Conservation (phyloP, 2,797 vertebrate species). For the Threskiornis aethiopicus region DNA sequence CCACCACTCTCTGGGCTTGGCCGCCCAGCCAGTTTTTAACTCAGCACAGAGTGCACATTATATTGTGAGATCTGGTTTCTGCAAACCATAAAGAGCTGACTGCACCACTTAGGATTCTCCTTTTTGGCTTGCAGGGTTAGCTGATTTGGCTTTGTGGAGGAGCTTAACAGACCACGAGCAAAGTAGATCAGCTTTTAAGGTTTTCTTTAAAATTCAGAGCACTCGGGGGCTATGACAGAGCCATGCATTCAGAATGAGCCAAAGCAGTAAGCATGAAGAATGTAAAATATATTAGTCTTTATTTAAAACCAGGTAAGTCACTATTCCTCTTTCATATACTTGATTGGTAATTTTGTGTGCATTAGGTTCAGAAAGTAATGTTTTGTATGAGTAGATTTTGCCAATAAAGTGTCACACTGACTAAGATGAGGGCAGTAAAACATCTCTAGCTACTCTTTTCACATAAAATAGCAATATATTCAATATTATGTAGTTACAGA, state of each 20-base stretch:
- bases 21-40: no score
- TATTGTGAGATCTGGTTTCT: background rate
- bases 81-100: background rate
- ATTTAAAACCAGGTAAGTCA: constrained; percentile 26
- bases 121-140: background rate
- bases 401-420: constrained; percentile 43
- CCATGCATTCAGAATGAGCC: constrained; percentile 10
- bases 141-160: background rate
- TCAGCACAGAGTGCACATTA: background rate
- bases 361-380: constrained; percentile 46
- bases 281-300: constrained; percentile 34
- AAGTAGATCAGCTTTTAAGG: background rate
- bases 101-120: background rate
- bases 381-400: constrained; percentile 23
- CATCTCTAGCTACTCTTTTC: constrained; percentile 6
- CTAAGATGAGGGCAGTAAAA: constrained; percentile 29
- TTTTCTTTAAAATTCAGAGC: constrained; percentile 46
- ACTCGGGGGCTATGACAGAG: background rate
- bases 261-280: constrained; percentile 37
- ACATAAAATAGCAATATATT: constrained; percentile 42
- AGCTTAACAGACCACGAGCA: background rate
- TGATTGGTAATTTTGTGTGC: constrained; percentile 27
- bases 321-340: constrained; percentile 11
- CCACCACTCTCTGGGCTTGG: no score
- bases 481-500: constrained; percentile 35